Evolutionary conservation across 1,140 invertebrate species (phyloP).

Genomic region (Lepidurus packardi): DNA sequence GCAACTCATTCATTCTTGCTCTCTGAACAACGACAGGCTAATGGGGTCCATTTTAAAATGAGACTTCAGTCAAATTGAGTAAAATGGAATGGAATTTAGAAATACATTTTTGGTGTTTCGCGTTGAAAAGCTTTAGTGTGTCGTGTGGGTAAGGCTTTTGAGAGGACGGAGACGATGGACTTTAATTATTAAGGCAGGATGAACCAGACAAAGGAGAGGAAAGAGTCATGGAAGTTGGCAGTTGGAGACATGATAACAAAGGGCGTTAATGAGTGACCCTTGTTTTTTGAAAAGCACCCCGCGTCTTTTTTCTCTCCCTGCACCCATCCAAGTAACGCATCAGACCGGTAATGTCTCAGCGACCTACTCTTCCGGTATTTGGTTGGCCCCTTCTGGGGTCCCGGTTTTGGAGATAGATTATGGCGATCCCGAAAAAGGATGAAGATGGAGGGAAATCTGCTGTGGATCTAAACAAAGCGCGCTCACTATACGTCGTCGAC

Average conservation of each 20-base stretch:
- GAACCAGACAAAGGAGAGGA: neutral
- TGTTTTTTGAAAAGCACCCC: constrained; percentile 12
- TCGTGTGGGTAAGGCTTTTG: neutral
- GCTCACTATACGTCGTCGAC: constrained; percentile 3
- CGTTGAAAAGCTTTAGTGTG: neutral
- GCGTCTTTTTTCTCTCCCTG: neutral
- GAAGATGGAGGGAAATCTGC: neutral
- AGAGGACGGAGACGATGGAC: neutral
- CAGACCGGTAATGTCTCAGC: constrained; percentile 20
- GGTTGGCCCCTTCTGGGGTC: neutral
- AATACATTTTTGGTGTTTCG: neutral
- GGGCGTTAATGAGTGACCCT: constrained; percentile 18
- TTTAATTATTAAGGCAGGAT: neutral
- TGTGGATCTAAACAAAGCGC: neutral
- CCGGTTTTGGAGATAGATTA: neutral
- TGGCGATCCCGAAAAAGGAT: neutral
- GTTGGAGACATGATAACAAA: constrained; percentile 7
- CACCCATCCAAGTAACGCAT: neutral
- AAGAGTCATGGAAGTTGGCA: constrained; percentile 13
- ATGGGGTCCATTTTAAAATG: too few relatives aligned
- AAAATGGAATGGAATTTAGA: too few relatives aligned
- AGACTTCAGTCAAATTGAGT: too few relatives aligned
- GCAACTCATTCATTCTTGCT: too few relatives aligned
- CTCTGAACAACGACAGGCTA: too few relatives aligned
- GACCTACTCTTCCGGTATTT: constrained; percentile 21